Evolutionary conservation across 1,140 invertebrate genomes (phyloP), one percentile per base, ranked within the genome.

Genomic region (Brachionus rubens): DNA sequence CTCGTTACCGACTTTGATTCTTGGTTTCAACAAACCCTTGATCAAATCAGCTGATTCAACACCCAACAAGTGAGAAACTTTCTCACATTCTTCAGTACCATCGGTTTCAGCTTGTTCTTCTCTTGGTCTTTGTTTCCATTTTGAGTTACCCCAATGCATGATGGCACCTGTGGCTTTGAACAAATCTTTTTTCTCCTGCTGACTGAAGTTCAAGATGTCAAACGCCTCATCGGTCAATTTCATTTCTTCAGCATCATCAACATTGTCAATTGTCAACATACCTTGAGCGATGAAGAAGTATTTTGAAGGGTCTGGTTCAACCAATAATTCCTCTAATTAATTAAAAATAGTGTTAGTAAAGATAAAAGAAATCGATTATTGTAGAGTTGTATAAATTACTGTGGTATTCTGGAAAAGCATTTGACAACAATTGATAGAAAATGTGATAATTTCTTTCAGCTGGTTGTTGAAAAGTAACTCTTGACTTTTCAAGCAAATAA

Each of bases 361-460:
- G 9, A 36, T 5, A 5, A 5, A 3, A 36, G 9, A 3, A 5
- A 3, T 9, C 3, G 9, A 19, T 19, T 75, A 21, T 30, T 21
- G 10, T 21, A 16, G 36, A 41, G 1, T 33, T 40, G 30, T 65
- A 7, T 33, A 24, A 36, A 67, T 78, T 80, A 84, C 83, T 82
- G 14, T 78, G 76, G 48, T 80, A 62, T 19, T 78, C 90, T 43
- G 88, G 80, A 47, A 96, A 91, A 78, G 91, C 88, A 78, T 92
- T 92, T 80, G 96, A 98, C 92, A 97, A 96, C 83, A 99, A 91
- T 86, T 99, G 97, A 89, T 99, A 99, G 92, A 99, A 99, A 86
- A 99, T 99, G 87, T 99, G 97, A 89, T 99, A 99, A 80, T 96
- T 99, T 87, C 97, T 91, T 88, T 99, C 97, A 96, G 88, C 78